Percentiles rank a stretch among this genome's conserved stretches.
Conservation (phyloP, 2,113 vertebrate genomes). For the Pithys albifrons region DNA sequence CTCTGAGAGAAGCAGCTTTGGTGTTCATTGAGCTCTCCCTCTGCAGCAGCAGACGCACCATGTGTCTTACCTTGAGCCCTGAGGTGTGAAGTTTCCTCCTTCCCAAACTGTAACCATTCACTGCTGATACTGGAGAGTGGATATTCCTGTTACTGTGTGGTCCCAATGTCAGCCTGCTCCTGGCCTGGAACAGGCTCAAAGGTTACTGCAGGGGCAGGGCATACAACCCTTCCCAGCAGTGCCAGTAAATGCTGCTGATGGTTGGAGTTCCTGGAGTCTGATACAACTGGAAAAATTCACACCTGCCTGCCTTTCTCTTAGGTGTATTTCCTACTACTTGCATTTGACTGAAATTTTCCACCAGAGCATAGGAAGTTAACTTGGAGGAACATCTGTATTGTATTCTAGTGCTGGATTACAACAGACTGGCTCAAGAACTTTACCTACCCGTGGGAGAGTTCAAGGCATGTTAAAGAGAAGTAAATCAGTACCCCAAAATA, state of each 20-base stretch:
- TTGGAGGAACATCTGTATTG: neutral
- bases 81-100: neutral
- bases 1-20: neutral
- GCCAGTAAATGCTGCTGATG: neutral
- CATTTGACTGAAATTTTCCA: neutral
- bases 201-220: neutral
- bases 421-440: neutral
- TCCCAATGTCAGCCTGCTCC: neutral
- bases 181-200: neutral
- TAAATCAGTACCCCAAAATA: slow-evolving; percentile 41
- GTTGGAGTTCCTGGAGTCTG: neutral
- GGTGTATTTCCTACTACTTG: neutral
- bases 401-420: slow-evolving; percentile 9
- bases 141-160: neutral
- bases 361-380: neutral
- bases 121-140: neutral
- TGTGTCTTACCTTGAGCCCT: neutral
- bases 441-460: neutral
- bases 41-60: neutral
- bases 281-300: neutral
- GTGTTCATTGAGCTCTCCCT: neutral
- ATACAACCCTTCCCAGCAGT: neutral
- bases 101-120: neutral
- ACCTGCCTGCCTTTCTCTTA: neutral
- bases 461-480: slow-evolving; percentile 28